phyloP scores from a whole-genome alignment of 2,888 invertebrate genomes.

The Cephonodes hylas region DNA sequence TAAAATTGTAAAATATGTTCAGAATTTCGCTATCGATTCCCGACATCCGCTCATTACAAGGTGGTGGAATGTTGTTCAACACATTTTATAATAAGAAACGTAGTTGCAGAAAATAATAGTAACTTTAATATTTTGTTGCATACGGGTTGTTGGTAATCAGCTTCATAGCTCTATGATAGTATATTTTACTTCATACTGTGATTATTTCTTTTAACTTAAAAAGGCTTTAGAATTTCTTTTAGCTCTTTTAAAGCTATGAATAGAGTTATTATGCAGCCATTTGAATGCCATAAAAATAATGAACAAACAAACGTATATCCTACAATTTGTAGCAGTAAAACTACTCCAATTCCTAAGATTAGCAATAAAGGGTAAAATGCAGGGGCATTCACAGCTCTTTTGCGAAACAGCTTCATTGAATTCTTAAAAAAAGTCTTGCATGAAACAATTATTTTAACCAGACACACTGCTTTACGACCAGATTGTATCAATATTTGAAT shows the following conservation, averaged over 20 bases:
- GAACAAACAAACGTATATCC: background rate
- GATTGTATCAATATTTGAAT: conserved; percentile 25
- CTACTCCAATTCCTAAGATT: conserved; percentile 10
- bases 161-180: too few relatives aligned
- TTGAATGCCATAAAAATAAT: background rate
- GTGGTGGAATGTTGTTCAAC: conserved; percentile 72
- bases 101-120: conserved; percentile 46
- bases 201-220: too few relatives aligned
- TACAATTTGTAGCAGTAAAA: background rate
- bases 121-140: conserved; percentile 31
- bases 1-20: conserved; percentile 67
- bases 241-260: too few relatives aligned
- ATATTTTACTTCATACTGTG: too few relatives aligned
- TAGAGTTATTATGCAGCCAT: background rate
- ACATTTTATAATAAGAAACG: conserved; percentile 59
- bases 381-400: conserved; percentile 10
- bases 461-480: conserved; percentile 6
- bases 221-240: too few relatives aligned
- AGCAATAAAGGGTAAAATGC: conserved; percentile 1
- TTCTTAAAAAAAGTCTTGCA: conserved; percentile 11
- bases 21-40: conserved; percentile 75
- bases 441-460: conserved; percentile 17
- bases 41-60: conserved; percentile 78
- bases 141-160: background rate
- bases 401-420: conserved; percentile 5